Conservation (phyloP, 2,113 vertebrate genomes). For the Suricata suricatta region DNA sequence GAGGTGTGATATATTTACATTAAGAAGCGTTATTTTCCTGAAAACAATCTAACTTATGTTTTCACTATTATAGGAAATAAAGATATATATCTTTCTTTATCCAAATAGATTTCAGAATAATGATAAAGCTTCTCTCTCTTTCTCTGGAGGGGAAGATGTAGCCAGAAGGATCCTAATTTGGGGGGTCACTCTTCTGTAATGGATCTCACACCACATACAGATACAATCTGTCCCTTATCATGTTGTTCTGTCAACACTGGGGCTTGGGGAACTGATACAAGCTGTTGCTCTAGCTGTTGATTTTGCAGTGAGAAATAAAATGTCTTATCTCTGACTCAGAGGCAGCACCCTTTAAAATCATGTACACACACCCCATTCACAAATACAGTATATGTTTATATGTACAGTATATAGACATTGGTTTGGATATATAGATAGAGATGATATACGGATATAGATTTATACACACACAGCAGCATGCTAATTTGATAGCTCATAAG, state of each 20-base stretch:
- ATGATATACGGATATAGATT: not conserved
- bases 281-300: not conserved
- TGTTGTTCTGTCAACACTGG: not conserved
- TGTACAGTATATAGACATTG: not conserved
- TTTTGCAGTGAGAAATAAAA: not conserved
- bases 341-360: not conserved
- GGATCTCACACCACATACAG: too few relatives aligned
- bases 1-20: not conserved
- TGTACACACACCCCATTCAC: not conserved
- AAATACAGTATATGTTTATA: not conserved
- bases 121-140: not conserved
- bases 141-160: not conserved
- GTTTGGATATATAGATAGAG: not conserved
- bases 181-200: not conserved
- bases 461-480: not conserved
- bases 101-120: not conserved
- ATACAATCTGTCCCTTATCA: not conserved
- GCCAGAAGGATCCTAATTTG: not conserved
- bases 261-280: not conserved
- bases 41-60: not conserved
- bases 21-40: rapidly evolving
- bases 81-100: not conserved
- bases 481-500: not conserved
- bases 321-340: not conserved
- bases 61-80: not conserved